Evolutionary conservation across 2,888 invertebrate species (phyloP).

Genomic region (Platycheirus albimanus): DNA sequence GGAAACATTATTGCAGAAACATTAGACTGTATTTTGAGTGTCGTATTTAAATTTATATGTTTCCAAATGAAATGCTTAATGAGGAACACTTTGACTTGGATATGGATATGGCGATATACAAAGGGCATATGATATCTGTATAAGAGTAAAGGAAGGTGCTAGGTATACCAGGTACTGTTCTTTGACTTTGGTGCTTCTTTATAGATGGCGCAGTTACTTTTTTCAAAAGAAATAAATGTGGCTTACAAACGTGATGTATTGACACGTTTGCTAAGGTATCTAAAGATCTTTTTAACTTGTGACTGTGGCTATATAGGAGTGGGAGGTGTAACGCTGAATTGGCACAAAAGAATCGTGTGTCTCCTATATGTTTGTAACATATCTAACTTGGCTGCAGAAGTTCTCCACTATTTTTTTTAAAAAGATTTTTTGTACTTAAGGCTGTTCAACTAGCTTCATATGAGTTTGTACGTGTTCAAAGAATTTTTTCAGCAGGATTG

Average conservation of each 20-base stretch:
- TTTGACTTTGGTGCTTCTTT: no score
- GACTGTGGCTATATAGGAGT: neutral
- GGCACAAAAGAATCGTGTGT: neutral
- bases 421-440: no score
- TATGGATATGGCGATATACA: constrained; percentile 1
- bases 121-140: neutral
- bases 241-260: neutral
- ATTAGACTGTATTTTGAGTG: constrained; percentile 46
- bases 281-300: neutral
- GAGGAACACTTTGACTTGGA: constrained; percentile 49
- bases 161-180: no score
- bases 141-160: neutral
- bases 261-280: neutral
- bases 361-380: no score
- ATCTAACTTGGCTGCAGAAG: no score
- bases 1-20: constrained; percentile 51
- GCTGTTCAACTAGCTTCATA: no score
- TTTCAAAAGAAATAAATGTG: neutral
- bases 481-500: no score
- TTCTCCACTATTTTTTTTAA: no score
- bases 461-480: no score
- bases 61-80: constrained; percentile 61
- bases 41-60: constrained; percentile 45
- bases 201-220: neutral
- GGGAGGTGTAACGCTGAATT: neutral